A percentile compares a stretch with the other conserved stretches of the same genome.
These are phyloP conservation scores for Lordiphosa fenestrarum DNA, from an alignment of 2,888 invertebrate species.

Conservation along the genomic window DNA sequence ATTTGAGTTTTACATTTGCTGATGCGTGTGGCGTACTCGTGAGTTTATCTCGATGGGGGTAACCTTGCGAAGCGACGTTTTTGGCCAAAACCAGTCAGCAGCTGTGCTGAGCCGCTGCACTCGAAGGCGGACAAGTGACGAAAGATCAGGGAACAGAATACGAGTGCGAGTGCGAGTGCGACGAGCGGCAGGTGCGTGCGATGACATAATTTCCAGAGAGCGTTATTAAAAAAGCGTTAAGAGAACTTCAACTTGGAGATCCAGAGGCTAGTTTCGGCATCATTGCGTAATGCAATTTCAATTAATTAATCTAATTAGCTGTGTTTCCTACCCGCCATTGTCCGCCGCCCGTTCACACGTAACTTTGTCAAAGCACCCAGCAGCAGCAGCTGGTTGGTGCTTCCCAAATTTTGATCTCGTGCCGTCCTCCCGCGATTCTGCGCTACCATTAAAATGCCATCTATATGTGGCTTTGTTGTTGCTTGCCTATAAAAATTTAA, in stretches of 20 bases:
- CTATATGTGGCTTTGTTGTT: slow-evolving; percentile 46
- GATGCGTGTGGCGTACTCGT: slow-evolving; percentile 8
- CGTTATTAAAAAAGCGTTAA: slow-evolving; percentile 43
- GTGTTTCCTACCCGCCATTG: slow-evolving; percentile 42
- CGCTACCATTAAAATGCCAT: slow-evolving; percentile 66
- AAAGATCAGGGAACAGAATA: slow-evolving; percentile 27
- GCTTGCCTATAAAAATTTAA: slow-evolving; percentile 33
- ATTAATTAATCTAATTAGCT: slow-evolving; percentile 41
- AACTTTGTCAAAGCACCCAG: slow-evolving; percentile 3
- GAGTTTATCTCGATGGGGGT: slow-evolving; percentile 20
- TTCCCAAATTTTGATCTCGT: slow-evolving; percentile 20
- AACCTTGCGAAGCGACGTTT: slow-evolving; percentile 64
- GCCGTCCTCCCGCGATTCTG: slow-evolving; percentile 31
- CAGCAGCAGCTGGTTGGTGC: not conserved
- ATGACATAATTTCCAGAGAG: slow-evolving; percentile 44
- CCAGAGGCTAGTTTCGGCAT: not conserved
- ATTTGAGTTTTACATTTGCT: slow-evolving; percentile 27
- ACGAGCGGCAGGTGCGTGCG: slow-evolving; percentile 8
- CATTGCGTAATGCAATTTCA: slow-evolving; percentile 23
- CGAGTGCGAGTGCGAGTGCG: slow-evolving; percentile 1
- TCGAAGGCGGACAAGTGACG: slow-evolving; percentile 50
- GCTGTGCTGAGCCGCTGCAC: slow-evolving; percentile 28
- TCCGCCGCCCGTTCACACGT: slow-evolving; percentile 1
- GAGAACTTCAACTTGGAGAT: slow-evolving; percentile 27
- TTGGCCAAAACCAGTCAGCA: slow-evolving; percentile 60